A percentile compares a stretch with the other conserved stretches of the same genome.
Conservation (phyloP, 53 echinoderm and acorn worm species). For the Holothuria scabra region DNA sequence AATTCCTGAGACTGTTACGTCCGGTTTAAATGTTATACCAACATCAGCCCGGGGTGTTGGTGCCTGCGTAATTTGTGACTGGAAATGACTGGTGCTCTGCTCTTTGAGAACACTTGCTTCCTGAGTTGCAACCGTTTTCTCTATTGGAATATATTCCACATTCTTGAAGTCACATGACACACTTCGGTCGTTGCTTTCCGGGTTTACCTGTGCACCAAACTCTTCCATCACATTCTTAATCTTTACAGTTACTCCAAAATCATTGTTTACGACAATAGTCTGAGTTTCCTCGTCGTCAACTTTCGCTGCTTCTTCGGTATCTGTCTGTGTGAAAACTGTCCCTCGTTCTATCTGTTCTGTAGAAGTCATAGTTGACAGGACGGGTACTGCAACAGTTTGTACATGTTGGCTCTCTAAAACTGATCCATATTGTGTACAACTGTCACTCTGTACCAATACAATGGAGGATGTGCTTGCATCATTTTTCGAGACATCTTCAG, state of each 20-base stretch:
- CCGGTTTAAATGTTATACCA: not conserved
- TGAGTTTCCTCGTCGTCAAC: not conserved
- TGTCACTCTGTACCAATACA: not conserved
- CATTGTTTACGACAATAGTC: not conserved
- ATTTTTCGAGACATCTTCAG: not conserved
- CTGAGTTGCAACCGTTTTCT: not conserved
- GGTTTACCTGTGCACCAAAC: not conserved
- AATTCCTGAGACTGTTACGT: not conserved
- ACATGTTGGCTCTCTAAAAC: not conserved
- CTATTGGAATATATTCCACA: not conserved
- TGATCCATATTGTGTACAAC: constrained; percentile 11
- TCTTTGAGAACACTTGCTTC: not conserved
- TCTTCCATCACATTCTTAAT: constrained; percentile 1
- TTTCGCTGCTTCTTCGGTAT: not conserved
- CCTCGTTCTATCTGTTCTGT: not conserved
- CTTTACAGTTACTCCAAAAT: constrained; percentile 23
- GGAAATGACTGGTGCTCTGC: not conserved
- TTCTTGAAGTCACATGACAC: constrained; percentile 30
- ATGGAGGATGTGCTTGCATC: constrained; percentile 5
- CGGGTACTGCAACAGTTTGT: not conserved
- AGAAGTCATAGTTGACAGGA: not conserved
- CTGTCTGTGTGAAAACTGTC: constrained; percentile 15
- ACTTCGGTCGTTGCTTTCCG: not conserved
- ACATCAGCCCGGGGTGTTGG: not conserved
- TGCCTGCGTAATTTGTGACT: constrained; percentile 1